Percentiles rank a stretch among this genome's conserved stretches.
These are phyloP conservation scores for Myiagra hebetior DNA, from an alignment of 2,113 vertebrate species.

Conservation along the genomic window DNA sequence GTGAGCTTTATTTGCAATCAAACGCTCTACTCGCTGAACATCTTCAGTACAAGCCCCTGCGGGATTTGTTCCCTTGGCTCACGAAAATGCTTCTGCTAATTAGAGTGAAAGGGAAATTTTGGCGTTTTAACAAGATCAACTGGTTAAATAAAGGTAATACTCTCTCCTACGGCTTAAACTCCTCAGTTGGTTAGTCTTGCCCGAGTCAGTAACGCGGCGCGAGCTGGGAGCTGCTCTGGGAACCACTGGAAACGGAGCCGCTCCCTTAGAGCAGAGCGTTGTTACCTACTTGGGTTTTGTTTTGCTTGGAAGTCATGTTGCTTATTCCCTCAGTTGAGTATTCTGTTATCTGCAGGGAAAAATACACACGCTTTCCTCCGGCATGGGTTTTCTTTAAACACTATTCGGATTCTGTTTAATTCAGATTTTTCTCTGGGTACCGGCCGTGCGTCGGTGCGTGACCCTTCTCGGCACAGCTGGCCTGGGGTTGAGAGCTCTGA, in stretches of 20 bases:
- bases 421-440: not conserved
- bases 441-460: not conserved
- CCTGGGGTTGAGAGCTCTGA: not conserved
- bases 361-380: not conserved
- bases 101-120: not conserved
- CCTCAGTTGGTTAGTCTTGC: not conserved
- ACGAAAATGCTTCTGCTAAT: not conserved
- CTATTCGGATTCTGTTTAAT: not conserved
- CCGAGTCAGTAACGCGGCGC: accelerated
- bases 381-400: not conserved
- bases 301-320: not conserved
- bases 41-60: not conserved
- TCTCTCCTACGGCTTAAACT: not conserved
- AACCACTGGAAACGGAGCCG: not conserved
- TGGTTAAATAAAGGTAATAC: not conserved
- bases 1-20: not conserved
- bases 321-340: not conserved
- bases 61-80: not conserved
- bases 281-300: not conserved
- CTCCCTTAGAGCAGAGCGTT: not conserved
- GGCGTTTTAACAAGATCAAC: not conserved
- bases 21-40: not conserved
- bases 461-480: not conserved
- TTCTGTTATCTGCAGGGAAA: not conserved
- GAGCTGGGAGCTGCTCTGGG: not conserved